Evolutionary conservation across 2,113 vertebrate species (phyloP).

Genomic region (Pluvialis apricaria): DNA sequence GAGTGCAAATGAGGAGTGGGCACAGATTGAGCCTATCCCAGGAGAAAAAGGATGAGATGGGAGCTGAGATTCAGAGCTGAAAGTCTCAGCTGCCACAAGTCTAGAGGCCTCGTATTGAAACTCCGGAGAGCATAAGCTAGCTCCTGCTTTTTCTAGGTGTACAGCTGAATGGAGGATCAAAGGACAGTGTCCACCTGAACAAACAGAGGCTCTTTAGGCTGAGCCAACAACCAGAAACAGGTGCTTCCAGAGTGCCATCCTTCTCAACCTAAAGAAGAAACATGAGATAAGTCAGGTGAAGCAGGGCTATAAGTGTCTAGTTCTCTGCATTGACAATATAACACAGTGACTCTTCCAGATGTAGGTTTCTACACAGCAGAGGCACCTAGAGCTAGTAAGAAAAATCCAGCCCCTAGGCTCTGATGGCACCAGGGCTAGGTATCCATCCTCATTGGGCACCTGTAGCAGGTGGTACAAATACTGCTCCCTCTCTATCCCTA

Average conservation of each 20-base stretch:
- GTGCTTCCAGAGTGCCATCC: not conserved
- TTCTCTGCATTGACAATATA: not conserved
- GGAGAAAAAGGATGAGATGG: not conserved
- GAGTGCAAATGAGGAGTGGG: not conserved
- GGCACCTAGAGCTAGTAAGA: not conserved
- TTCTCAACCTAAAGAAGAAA: not conserved
- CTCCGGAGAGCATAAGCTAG: not conserved
- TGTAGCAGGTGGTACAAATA: not conserved
- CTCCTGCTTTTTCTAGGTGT: not conserved
- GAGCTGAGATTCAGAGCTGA: not conserved
- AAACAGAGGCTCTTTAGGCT: accelerated
- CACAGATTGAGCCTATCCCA: not conserved
- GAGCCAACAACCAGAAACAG: not conserved
- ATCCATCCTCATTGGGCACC: not conserved
- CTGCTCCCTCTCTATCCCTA: not conserved
- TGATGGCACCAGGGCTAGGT: not conserved
- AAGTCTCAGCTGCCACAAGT: not conserved
- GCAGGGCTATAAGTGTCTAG: not conserved
- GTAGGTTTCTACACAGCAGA: not conserved
- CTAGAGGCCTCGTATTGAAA: not conserved
- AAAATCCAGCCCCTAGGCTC: not conserved
- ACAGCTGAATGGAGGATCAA: not conserved
- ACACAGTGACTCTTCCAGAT: accelerated
- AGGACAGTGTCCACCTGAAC: not conserved
- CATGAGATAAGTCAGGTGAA: not conserved